A percentile compares a stretch with the other conserved stretches of the same genome.
phyloP scores from a whole-genome alignment of 2,888 invertebrate species.

The Epistrophe grossulariae region DNA sequence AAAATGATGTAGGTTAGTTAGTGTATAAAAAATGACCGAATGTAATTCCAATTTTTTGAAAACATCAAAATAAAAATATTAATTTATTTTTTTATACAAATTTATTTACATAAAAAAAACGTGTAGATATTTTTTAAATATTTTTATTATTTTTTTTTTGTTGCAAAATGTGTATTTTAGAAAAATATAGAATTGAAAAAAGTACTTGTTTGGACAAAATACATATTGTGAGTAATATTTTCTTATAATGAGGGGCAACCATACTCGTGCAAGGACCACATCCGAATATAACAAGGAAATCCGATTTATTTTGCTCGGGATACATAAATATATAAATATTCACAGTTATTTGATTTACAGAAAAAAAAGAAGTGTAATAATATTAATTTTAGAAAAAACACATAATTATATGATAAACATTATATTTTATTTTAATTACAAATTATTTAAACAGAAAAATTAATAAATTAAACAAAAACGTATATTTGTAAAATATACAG shows the following conservation, averaged over 20 bases:
- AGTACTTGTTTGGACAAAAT: slow-evolving; percentile 56
- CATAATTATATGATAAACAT: not conserved
- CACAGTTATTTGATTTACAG: slow-evolving; percentile 43
- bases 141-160: not conserved
- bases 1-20: not conserved
- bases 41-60: slow-evolving; percentile 81
- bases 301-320: slow-evolving; percentile 48
- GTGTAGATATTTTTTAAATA: not conserved
- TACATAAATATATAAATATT: slow-evolving; percentile 15
- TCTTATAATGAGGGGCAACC: slow-evolving; percentile 81
- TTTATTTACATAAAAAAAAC: not conserved
- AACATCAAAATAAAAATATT: slow-evolving; percentile 58
- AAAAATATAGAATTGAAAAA: slow-evolving; percentile 48
- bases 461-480: not conserved
- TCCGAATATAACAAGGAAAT: slow-evolving; percentile 61
- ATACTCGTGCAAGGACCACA: slow-evolving; percentile 84
- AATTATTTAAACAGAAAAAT: slow-evolving; percentile 10
- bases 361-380: slow-evolving; percentile 20
- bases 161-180: slow-evolving; percentile 42
- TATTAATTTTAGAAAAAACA: slow-evolving; percentile 5
- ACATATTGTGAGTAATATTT: slow-evolving; percentile 47
- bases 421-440: slow-evolving; percentile 10
- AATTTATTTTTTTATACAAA: not conserved
- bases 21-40: slow-evolving; percentile 42
- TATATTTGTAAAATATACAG: too few relatives aligned